These are phyloP conservation scores for Ricordea florida DNA, from an alignment of 92 coral and sea anemone species.

Conservation along the genomic window DNA sequence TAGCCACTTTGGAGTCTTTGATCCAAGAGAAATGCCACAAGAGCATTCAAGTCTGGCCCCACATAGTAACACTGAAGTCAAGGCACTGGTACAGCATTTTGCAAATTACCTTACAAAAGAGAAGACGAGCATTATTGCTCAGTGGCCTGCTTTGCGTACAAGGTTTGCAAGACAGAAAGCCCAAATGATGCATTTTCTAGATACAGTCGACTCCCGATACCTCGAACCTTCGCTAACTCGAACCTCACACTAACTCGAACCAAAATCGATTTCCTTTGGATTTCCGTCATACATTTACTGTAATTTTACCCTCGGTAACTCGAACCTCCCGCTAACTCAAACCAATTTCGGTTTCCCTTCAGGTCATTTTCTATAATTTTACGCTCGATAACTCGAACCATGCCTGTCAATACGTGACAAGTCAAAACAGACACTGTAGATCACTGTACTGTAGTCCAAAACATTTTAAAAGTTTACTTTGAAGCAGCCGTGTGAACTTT, in stretches of 20 bases:
- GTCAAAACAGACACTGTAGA: neutral
- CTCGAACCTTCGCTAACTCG: neutral
- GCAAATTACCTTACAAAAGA: conserved; percentile 2
- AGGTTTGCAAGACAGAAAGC: conserved; percentile 18
- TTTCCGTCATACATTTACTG: neutral
- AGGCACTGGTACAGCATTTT: conserved; percentile 24
- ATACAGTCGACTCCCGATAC: neutral
- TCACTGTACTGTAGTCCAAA: neutral
- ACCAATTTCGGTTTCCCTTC: neutral
- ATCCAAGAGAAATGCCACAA: conserved; percentile 31
- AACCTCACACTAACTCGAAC: conserved; percentile 5
- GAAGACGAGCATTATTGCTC: conserved; percentile 22
- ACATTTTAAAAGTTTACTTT: neutral
- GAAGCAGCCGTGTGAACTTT: neutral
- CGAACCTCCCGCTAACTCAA: too few species aligned
- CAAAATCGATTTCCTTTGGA: conserved; percentile 1
- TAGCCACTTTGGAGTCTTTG: conserved; percentile 24
- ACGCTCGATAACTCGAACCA: conserved; percentile 6
- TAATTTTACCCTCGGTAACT: conserved; percentile 6
- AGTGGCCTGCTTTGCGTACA: conserved; percentile 31
- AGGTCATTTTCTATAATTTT: neutral
- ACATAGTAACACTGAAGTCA: conserved; percentile 20
- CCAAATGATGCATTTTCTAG: conserved; percentile 10
- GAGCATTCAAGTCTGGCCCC: conserved; percentile 1
- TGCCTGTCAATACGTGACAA: neutral